Evolutionary conservation across 2,888 invertebrate species (phyloP).

Genomic region (Macrosiphum euphorbiae): DNA sequence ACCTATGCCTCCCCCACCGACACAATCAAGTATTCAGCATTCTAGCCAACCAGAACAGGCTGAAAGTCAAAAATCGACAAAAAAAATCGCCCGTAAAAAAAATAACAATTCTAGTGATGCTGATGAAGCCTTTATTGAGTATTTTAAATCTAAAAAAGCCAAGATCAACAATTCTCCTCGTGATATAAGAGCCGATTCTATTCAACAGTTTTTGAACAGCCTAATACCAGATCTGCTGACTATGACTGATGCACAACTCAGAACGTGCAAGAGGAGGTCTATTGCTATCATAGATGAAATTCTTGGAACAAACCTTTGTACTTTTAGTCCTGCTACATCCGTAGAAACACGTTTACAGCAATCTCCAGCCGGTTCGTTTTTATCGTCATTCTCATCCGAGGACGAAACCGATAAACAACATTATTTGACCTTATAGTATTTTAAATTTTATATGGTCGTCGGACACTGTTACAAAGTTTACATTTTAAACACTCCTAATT

Average conservation of each 20-base stretch:
- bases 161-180: constrained; percentile 8
- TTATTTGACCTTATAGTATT: not conserved
- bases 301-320: not conserved
- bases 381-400: constrained; percentile 14
- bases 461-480: constrained; percentile 4
- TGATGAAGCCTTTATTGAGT: constrained; percentile 25
- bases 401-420: constrained; percentile 16
- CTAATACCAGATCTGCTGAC: constrained; percentile 30
- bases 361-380: not conserved
- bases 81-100: not conserved
- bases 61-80: no score
- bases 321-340: constrained; percentile 9
- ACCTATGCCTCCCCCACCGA: no score
- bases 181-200: not conserved
- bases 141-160: constrained; percentile 7
- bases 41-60: no score
- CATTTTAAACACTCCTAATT: constrained; percentile 12
- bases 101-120: not conserved
- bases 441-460: no score
- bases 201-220: constrained; percentile 26
- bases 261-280: constrained; percentile 2
- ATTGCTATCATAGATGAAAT: constrained; percentile 19
- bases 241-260: constrained; percentile 29
- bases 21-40: no score
- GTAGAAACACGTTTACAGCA: constrained; percentile 5